Evolutionary conservation across 2,797 vertebrate species (phyloP), one percentile per base, ranked within the genome.

Genomic region (Staurois parvus): DNA sequence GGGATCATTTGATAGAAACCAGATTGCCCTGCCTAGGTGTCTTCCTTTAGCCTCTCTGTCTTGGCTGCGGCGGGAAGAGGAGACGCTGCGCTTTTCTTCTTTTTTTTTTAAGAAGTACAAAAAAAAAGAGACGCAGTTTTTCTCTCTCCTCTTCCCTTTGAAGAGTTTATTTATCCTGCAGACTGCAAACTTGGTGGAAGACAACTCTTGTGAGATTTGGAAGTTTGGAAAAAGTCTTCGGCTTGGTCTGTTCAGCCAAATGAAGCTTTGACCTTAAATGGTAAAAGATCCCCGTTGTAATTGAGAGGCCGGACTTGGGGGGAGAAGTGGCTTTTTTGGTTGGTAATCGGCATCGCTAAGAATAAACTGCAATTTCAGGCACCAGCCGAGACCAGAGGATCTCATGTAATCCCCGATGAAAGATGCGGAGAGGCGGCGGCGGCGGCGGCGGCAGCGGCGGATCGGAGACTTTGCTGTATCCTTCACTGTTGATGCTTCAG

Each of bases 241-340:
- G 66, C 89, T 93, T 93, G 91, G 93, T 93, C 94, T 91, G 93
- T 91, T 90, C 94, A 96, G 95, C 95, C 96, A 95, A 94, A 95
- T 96, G 95, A 95, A 98, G 94, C 95, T 95, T 97, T 99, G 97
- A 97, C 98, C 98, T 99, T 99, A 99, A 98, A 99, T 99, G 98
- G 98, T 99, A 98, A 99, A 98, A 99, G 98, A 97, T 99, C 97
- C 97, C 96, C 96, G 95, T 96, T 98, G 97, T 97, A 96, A 95
- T 95, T 94, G 94, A 95, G 97, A 96, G 96, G 97, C 96, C 96
- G 96, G 93, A 94, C 94, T 93, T 93, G 92, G 91, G 92, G 91
- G 93, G 94, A 95, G 93, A 95, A 94, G 28, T 93, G 93, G 91
- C 94, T 92, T 94, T 95, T 96, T 96, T 94, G 94, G 94, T 94